Evolutionary conservation across 1,140 invertebrate species (phyloP).

Genomic region (Camponotus vicinus): DNA sequence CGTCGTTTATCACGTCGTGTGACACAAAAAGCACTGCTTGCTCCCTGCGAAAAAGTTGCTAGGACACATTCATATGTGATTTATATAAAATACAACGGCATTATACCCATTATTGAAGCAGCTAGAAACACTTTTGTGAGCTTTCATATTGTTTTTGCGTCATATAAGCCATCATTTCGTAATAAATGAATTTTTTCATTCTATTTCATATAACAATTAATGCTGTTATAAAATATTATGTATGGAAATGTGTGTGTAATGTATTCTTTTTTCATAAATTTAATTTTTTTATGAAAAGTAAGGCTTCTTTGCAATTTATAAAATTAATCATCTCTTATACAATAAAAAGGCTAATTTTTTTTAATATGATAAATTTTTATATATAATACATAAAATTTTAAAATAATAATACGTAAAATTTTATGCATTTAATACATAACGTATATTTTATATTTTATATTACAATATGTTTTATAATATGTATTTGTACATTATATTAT

Average conservation of each 20-base stretch:
- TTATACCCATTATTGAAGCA: neutral
- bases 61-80: constrained; percentile 12
- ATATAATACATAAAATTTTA: neutral
- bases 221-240: too few species aligned
- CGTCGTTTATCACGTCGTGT: constrained; percentile 38
- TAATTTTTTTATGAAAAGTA: too few species aligned
- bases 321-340: too few species aligned
- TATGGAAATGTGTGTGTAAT: too few species aligned
- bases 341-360: too few species aligned
- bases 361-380: neutral
- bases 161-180: too few species aligned
- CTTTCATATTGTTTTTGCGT: neutral
- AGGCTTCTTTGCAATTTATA: too few species aligned
- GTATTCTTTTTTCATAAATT: too few species aligned
- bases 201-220: too few species aligned
- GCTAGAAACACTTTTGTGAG: neutral
- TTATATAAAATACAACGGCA: constrained; percentile 21
- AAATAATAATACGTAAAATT: too few species aligned
- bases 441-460: neutral
- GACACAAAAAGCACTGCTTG: neutral
- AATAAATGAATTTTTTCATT: neutral
- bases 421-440: neutral
- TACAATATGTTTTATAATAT: neutral
- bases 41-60: neutral
- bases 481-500: neutral